Evolutionary conservation across 1,140 invertebrate species (phyloP), one percentile per base, ranked within the genome.

Genomic region (Potamilus streckersoni): DNA sequence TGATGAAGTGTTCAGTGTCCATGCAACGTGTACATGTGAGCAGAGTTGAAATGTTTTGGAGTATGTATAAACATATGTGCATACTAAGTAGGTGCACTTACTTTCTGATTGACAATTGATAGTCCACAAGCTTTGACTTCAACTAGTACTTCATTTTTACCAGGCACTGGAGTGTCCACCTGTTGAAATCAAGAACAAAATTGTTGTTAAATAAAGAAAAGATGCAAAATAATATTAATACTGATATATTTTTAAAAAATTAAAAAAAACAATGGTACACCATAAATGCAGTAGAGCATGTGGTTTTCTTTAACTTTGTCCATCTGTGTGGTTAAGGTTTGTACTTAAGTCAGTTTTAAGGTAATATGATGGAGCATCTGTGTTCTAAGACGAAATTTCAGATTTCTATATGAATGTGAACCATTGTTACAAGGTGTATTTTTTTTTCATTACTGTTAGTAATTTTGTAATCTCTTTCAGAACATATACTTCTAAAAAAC

Each of bases 101-200:
- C 88, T 79, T 88, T 88, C 70, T 85, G 78, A 75, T 89, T 84
- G 19, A 86, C 80, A 14, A 84, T 67, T 69, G 87, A 87, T n/a
- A 91, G 77, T 31, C 83, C 88, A 85, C 90, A 91, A n/a, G 90
- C 89, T 84, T 90, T 90, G 2, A 91, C 88, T 82, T 91, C 83
- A 55, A 91, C 83, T 27, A 90, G 80, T 56, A 91, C 84, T 64
- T 89, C 86, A 83, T 90, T 86, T 56, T 85, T 83, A 60, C 84
- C 87, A 31, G 89, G 75, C 15, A 79, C 80, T 55, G 90, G 89
- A 56, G 88, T 76, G 49, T 85, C 85, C 63, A 83, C 82, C 90
- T 91, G 71, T 55, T 85, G 86, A 58, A 67, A 71, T 57, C 71
- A 73, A 70, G 2, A 76, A 20, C 8, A 55, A 4, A n/a, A 20